Evolutionary conservation across 1,140 invertebrate species (phyloP), one percentile per base, ranked within the genome.

Genomic region (Philopotamus ludificatus): DNA sequence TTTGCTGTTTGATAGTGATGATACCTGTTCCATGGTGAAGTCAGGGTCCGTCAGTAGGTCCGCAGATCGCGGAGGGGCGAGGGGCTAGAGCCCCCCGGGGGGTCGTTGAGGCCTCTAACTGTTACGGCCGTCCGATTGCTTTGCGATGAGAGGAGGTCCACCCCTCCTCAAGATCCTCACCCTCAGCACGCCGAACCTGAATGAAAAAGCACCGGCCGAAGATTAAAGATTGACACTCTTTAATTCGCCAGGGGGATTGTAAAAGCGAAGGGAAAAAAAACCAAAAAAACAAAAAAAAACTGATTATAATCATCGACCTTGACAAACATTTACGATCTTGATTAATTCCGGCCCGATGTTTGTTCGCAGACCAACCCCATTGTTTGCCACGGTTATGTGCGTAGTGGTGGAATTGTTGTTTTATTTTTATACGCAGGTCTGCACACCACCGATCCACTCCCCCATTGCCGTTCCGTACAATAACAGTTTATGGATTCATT

Each of bases 91-190:
- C 74, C 72, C 79, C 79, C 75, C 58, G 58, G 76, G 75, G 78
- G 72, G 75, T 74, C 60, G 70, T 79, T 69, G 65, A 75, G 74
- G 73, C 78, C 79, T 75, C 78, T 78, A 79, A 77, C 78, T 74
- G 79, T 80, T 79, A 79, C 77, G 77, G 79, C 75, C 74, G 75
- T 72, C 72, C 78, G 78, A 79, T 79, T 80, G 78, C 79, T 79
- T 80, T 79, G 78, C 79, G 76, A 79, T 80, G 79, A 80, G 79
- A 77, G 76, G 76, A 72, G 73, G 72, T 70, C 67, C 63, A 42
- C 63, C 50, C 41, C 41, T 60, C 28, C 50, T 41, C 44, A 34
- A 47, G 42, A 60, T n/a, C 41, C 12, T 21, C 22, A n/a, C 9
- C 57, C 41, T 23, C 12, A 16, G 25, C 22, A 20, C 23, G 20